A percentile compares a stretch with the other conserved stretches of the same genome.
These are phyloP conservation scores for Ditula angustiorana DNA, from an alignment of 2,888 invertebrate species.

Conservation along the genomic window DNA sequence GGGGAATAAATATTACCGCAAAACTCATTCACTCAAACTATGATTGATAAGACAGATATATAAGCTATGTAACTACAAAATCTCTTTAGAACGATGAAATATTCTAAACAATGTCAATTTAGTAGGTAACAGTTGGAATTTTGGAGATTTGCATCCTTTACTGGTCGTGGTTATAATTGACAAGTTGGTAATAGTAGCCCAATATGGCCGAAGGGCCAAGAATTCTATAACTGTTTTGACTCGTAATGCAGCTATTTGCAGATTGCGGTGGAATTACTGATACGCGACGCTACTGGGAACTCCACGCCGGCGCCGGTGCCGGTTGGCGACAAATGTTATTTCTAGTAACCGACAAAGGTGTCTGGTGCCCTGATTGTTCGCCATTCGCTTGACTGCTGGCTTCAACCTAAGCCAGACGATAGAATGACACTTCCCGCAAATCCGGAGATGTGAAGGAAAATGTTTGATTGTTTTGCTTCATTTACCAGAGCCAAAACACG, in stretches of 20 bases:
- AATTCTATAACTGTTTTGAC: slow-evolving; percentile 10
- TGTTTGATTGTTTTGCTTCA: too few species aligned
- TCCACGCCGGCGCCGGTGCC: neutral
- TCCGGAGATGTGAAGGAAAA: neutral
- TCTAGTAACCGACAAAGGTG: slow-evolving; percentile 30
- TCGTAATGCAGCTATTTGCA: slow-evolving; percentile 24
- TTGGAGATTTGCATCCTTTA: too few species aligned
- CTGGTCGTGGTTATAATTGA: too few species aligned
- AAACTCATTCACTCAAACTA: too few species aligned
- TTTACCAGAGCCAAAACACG: too few species aligned
- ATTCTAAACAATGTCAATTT: too few species aligned
- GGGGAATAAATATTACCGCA: too few species aligned
- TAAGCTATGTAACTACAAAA: too few species aligned
- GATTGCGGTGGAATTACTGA: neutral
- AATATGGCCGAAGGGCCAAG: neutral
- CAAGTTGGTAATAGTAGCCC: neutral
- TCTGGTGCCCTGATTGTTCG: slow-evolving; percentile 31
- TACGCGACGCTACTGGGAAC: slow-evolving; percentile 15
- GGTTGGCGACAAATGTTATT: slow-evolving; percentile 11
- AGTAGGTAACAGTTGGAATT: too few species aligned
- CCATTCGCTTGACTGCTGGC: neutral
- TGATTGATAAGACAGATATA: too few species aligned
- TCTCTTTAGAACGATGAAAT: too few species aligned
- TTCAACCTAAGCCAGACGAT: neutral
- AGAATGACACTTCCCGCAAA: neutral